Evolutionary conservation across 1,140 invertebrate genomes (phyloP), one percentile per base, ranked within the genome.

Genomic region (Leptinotarsa lineolata): DNA sequence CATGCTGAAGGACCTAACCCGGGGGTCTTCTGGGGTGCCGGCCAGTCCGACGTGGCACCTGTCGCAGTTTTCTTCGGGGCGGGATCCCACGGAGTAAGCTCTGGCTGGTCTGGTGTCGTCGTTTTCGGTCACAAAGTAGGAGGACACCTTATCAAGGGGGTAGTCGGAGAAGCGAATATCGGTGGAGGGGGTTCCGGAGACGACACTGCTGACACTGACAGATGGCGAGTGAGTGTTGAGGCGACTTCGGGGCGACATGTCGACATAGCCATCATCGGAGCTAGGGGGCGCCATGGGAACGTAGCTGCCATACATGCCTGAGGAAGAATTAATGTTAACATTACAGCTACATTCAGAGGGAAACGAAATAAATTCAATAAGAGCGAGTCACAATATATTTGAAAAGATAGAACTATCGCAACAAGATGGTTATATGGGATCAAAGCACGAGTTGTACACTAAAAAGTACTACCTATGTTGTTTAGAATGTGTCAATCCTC

Each of bases 81-180:
- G 89, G 30, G 93, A 95, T 8, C 95, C 95, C 63, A 97, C 92
- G 30, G 94, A 96, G 83, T 96, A 96, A 3, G 95, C 92, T 77
- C 95, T 88, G 58, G 88, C 87, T 24, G 91, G 92, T 71, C 93
- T 87, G 78, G 87, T 85, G 79, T 85, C 81, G 70, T 88, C 84
- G 74, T 87, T 87, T 22, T 91, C 90, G 1, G 87, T 85, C 0
- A 88, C 87, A 5, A 88, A 83, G 16, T 92, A 85, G 74, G 88
- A 91, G 11, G 90, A 89, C 15, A 86, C 90, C 82, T 92, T 91
- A 64, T 92, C 91, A 21, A 92, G 80, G 48, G 88, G 88, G 84
- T 89, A 92, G 74, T 92, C 90, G 1, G 87, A 86, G 72, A 90
- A 90, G 0, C 86, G 84, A 71, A 81, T 78, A 78, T 91, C 90